Evolutionary conservation across 2,797 vertebrate genomes (phyloP), one percentile per base, ranked within the genome.

Genomic region (Lates japonicus): DNA sequence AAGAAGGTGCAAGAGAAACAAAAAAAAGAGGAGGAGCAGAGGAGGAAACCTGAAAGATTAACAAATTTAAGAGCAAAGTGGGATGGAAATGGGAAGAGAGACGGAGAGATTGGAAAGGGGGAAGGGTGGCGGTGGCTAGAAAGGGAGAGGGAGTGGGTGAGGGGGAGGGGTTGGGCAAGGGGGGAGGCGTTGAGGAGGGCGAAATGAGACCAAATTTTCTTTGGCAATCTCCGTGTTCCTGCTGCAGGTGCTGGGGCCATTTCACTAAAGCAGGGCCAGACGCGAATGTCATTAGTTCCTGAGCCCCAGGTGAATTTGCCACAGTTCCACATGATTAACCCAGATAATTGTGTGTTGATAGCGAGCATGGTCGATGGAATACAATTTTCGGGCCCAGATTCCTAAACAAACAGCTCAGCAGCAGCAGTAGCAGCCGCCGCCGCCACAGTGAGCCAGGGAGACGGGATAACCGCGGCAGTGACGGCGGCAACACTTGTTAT

Each of bases 331-430:
- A 99, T 99, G 98, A 99, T 99, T 99, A 99, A 99, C 97, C 97
- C 97, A 99, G 97, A 99, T 99, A 99, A 99, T 99, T 99, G 98
- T 99, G 98, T 99, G 98, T 99, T 99, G 98, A 99, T 99, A 99
- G 98, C 95, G 95, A 99, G 97, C 97, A 97, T 98, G 98, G 97
- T 98, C 97, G 97, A 98, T 97, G 98, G 98, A 99, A 99, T 99
- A 98, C 97, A 98, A 99, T 99, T 98, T 99, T 97, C 97, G 91
- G 97, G 93, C 93, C 94, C 96, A 96, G 97, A 97, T 98, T 99
- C 98, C 97, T 98, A 99, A 99, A 98, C 98, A 99, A 99, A 99
- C 97, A 98, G 97, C 97, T 97, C 97, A 97, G 96, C 95, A 97
- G 96, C 95, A 70, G 84, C 77, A 82, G 76, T 75, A 17, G 78